Base-by-base conservation (phyloP, 2,797 vertebrate species). In the Poecilia gillii region DNA sequence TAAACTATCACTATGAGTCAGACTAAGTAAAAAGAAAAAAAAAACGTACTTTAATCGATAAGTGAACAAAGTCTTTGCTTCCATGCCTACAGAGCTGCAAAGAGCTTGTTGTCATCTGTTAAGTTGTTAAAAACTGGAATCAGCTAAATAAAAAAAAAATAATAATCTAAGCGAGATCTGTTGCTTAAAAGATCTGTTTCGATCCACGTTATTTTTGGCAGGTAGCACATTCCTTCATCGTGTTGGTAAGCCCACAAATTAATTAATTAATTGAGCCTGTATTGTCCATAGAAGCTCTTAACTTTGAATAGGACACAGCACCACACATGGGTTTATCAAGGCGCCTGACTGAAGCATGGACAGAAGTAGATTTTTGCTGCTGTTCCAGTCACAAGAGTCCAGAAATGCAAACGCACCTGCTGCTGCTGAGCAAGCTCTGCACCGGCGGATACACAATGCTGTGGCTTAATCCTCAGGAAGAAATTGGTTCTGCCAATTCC, bases 41-140 rank as follows among this genome's bases (percentile, higher is more conserved):
- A 59, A 45, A 8, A 25, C 5, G 59, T 41, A 49, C 39, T 76
- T 80, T 57, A 75, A 47, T 82, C 64, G 82, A 66, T 73, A 81
- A 76, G 73, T 64, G 74, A 46, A 84, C 80, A 88, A 82, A 74
- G 31, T 73, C 47, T 86, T 83, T 85, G 71, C 51, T 76, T 80
- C 36, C n/a, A 53, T 31, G 18, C 33, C 46, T 77, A 86, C 39
- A 76, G 78, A 84, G 74, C 76, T 49, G 49, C 31, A 47, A 41
- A 71, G 43, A 4, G 28, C 66, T 76, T 83, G 74, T 80, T 72
- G 77, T 84, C 74, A 78, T 80, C 43, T 31, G 18, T 64, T 72
- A 75, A 55, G 46, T 75, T 84, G 74, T 77, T 53, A 77, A 53
- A 33, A 75, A 81, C 46, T 7, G 12, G 28, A 31, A 62, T 62